A percentile compares a stretch with the other conserved stretches of the same genome.
Conservation (phyloP, 92 coral and sea anemone genomes). For the Hydrozoanthus gracilis region DNA sequence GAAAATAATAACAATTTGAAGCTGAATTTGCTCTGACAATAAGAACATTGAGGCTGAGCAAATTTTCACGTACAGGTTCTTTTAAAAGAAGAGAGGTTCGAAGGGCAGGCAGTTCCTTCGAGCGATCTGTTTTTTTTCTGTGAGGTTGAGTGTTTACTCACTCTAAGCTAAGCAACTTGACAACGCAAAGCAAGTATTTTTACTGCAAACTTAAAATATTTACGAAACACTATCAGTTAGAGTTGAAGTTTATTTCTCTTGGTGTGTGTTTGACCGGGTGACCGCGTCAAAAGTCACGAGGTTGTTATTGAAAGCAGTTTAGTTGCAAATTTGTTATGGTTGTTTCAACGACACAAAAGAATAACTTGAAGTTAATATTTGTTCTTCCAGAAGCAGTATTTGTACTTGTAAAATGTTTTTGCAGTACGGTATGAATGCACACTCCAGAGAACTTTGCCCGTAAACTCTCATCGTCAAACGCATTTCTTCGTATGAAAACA, state of each 20-base stretch:
- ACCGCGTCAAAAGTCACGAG: not conserved
- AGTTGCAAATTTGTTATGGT: constrained; percentile 22
- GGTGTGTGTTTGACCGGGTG: not conserved
- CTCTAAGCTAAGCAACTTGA: too few relatives aligned
- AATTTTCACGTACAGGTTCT: too few relatives aligned
- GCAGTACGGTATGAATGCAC: not conserved
- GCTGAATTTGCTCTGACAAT: too few relatives aligned
- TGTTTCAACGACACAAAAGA: constrained; percentile 27
- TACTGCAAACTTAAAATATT: constrained; percentile 6
- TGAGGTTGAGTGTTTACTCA: too few relatives aligned
- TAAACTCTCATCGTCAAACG: not conserved
- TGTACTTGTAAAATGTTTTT: constrained; percentile 34
- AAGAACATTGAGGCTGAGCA: too few relatives aligned
- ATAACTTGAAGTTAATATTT: not conserved
- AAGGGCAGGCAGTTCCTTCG: too few relatives aligned
- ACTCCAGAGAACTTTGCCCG: not conserved
- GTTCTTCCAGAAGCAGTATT: constrained; percentile 20
- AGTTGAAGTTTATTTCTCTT: not conserved
- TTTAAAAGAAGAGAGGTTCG: too few relatives aligned
- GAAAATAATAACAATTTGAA: too few relatives aligned
- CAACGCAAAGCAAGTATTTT: constrained; percentile 20
- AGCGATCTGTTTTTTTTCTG: too few relatives aligned
- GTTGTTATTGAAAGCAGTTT: not conserved
- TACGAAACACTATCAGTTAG: not conserved
- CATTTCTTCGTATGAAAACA: too few relatives aligned